These are phyloP conservation scores for Zaprionus davidi DNA, from an alignment of 1,140 invertebrate genomes.

Conservation along the genomic window DNA sequence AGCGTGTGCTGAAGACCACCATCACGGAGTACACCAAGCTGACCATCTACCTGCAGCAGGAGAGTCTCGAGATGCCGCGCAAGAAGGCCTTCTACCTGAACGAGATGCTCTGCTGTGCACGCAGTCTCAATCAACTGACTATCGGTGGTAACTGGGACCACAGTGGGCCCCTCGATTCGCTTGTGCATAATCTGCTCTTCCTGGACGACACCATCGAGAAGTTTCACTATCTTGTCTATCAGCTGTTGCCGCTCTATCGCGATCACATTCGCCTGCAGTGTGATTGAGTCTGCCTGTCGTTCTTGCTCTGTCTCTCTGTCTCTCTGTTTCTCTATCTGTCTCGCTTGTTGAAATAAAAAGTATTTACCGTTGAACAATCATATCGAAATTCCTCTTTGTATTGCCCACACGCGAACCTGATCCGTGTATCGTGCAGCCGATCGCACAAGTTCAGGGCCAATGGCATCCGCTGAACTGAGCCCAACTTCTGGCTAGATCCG, in stretches of 20 bases:
- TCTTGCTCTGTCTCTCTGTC: not conserved
- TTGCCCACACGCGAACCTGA: not conserved
- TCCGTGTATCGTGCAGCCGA: not conserved
- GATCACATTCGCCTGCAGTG: slow-evolving; percentile 34
- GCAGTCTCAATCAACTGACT: slow-evolving; percentile 2
- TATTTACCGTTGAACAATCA: not conserved
- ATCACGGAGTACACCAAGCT: slow-evolving; percentile 17
- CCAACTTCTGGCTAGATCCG: slow-evolving; percentile 6
- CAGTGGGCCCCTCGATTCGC: not conserved
- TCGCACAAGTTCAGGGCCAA: slow-evolving; percentile 7
- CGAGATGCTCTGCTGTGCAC: slow-evolving; percentile 39
- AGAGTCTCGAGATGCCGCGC: slow-evolving; percentile 33
- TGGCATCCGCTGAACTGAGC: not conserved
- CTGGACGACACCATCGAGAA: slow-evolving; percentile 33
- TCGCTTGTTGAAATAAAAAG: not conserved
- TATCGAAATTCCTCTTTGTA: not conserved
- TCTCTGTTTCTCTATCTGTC: not conserved
- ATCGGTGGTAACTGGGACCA: not conserved
- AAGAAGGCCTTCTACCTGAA: slow-evolving; percentile 33
- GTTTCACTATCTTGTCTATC: slow-evolving; percentile 33
- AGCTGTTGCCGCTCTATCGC: slow-evolving; percentile 38
- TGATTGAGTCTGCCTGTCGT: not conserved
- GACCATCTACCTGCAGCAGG: slow-evolving; percentile 17
- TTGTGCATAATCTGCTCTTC: slow-evolving; percentile 14
- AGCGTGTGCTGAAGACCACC: not conserved